Evolutionary conservation across 2,888 invertebrate species (phyloP).

Genomic region (Sarcophaga carnaria): DNA sequence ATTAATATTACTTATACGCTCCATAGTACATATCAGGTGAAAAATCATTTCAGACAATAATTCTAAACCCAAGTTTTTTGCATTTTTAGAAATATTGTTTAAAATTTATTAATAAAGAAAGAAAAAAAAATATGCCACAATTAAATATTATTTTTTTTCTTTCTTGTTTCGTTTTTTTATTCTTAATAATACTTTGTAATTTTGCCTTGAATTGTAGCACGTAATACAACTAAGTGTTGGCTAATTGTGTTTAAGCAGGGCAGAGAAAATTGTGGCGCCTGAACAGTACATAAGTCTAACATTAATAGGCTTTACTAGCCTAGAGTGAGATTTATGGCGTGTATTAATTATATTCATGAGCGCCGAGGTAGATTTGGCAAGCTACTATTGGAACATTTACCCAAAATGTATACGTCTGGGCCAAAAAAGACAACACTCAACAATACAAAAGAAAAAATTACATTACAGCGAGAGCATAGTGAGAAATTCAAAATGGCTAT

Average conservation of each 20-base stretch:
- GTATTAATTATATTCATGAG: too few species aligned
- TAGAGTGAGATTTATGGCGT: too few species aligned
- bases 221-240: constrained; percentile 15
- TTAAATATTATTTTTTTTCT: neutral
- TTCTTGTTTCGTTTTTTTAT: neutral
- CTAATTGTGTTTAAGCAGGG: constrained; percentile 52
- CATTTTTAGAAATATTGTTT: neutral
- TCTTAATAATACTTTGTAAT: constrained; percentile 59
- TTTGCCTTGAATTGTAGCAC: constrained; percentile 72
- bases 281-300: too few species aligned
- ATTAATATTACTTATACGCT: constrained; percentile 46
- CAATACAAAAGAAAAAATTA: too few species aligned
- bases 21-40: constrained; percentile 18
- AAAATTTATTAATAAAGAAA: constrained; percentile 29
- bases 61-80: neutral
- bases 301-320: neutral
- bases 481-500: too few species aligned
- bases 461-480: too few species aligned
- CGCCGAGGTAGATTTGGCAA: too few species aligned
- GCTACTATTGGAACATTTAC: too few species aligned
- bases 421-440: too few species aligned
- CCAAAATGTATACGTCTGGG: too few species aligned
- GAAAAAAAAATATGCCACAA: constrained; percentile 51
- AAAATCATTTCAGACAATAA: constrained; percentile 5
- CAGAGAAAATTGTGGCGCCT: constrained; percentile 10